These are phyloP conservation scores for Montifringilla adamsi DNA, from an alignment of 2,113 vertebrate genomes.

Conservation along the genomic window DNA sequence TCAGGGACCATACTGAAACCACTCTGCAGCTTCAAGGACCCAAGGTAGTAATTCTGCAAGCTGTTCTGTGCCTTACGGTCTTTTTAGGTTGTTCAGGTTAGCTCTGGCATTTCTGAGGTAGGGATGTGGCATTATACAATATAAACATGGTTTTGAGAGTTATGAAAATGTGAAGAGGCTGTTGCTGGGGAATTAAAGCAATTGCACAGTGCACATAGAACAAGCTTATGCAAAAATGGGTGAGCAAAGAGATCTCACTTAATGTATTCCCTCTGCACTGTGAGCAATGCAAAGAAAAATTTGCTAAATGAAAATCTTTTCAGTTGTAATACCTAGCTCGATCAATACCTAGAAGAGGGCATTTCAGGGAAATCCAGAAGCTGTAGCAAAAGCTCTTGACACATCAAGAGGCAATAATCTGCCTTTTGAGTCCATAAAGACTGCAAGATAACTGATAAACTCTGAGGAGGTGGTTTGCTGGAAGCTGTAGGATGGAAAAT, in stretches of 20 bases:
- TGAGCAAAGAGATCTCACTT: not conserved
- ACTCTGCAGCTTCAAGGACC: not conserved
- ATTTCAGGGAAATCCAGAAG: slow-evolving; percentile 7
- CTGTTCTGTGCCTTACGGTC: not conserved
- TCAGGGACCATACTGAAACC: not conserved
- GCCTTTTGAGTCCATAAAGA: not conserved
- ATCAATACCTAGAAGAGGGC: not conserved
- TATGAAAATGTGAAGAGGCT: not conserved
- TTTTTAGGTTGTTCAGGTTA: not conserved
- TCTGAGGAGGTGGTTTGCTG: not conserved
- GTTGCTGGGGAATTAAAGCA: not conserved
- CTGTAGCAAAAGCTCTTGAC: not conserved
- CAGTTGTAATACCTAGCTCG: not conserved
- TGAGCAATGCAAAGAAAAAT: not conserved
- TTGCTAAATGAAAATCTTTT: slow-evolving; percentile 22
- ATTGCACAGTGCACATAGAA: not conserved
- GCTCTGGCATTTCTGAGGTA: not conserved
- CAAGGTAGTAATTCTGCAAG: not conserved
- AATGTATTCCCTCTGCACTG: not conserved
- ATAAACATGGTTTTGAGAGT: not conserved
- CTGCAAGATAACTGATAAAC: not conserved
- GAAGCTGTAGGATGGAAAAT: not conserved
- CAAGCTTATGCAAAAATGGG: not conserved
- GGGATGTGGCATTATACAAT: not conserved
- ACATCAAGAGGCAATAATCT: not conserved